Conservation (phyloP, 2,888 invertebrate species). For the Tiphia femorata region DNA sequence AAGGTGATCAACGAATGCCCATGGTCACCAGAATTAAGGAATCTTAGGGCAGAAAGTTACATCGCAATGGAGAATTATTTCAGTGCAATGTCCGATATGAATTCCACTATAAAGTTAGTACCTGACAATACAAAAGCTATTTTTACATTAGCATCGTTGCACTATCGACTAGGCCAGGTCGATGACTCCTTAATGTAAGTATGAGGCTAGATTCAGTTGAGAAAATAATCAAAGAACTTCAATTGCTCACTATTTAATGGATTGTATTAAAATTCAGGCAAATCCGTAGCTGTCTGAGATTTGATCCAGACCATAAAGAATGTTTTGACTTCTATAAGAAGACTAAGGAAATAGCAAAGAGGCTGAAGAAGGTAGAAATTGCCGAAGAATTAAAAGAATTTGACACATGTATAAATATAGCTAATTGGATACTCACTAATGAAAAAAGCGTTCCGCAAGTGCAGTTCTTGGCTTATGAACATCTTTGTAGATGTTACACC, state of each 20-base stretch:
- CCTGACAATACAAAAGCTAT: slow-evolving; percentile 93
- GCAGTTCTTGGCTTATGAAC: slow-evolving; percentile 79
- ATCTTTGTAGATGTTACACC: slow-evolving; percentile 84
- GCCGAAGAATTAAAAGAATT: slow-evolving; percentile 76
- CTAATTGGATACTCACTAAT: slow-evolving; percentile 76
- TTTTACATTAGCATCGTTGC: slow-evolving; percentile 83
- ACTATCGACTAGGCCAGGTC: slow-evolving; percentile 93
- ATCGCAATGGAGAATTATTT: slow-evolving; percentile 82
- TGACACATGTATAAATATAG: slow-evolving; percentile 78
- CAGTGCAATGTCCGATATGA: slow-evolving; percentile 91
- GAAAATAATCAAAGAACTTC: not conserved
- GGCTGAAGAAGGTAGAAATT: slow-evolving; percentile 77
- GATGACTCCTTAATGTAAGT: slow-evolving; percentile 86
- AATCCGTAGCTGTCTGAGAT: slow-evolving; percentile 94
- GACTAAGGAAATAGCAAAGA: slow-evolving; percentile 91
- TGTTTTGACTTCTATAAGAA: slow-evolving; percentile 98
- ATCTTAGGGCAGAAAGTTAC: slow-evolving; percentile 89
- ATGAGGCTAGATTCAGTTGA: not conserved
- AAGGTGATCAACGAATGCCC: slow-evolving; percentile 85
- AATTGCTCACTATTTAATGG: not conserved
- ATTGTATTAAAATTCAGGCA: slow-evolving; percentile 72
- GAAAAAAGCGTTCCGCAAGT: slow-evolving; percentile 82
- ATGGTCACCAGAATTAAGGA: slow-evolving; percentile 87
- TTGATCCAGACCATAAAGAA: slow-evolving; percentile 97
- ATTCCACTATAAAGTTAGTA: slow-evolving; percentile 89